phyloP scores from a whole-genome alignment of 2,797 vertebrate genomes.

The Moxostoma hubbsi region DNA sequence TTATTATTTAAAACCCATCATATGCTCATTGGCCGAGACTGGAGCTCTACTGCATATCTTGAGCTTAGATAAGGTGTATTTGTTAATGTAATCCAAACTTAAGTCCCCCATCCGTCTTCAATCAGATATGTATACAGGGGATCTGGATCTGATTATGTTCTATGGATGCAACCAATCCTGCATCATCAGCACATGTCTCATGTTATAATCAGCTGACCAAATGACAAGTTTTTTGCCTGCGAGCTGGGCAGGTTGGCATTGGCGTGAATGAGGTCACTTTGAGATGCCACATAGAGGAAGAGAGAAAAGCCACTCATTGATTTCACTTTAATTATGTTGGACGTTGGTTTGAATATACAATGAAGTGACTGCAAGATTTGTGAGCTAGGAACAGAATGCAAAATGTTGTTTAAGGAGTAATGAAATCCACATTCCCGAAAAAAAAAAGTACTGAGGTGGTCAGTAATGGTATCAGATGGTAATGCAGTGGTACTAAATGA shows the following conservation, averaged over 20 bases:
- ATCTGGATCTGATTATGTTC: constrained; percentile 51
- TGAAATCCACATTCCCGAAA: no score
- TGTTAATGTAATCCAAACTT: not conserved
- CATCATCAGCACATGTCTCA: constrained; percentile 36
- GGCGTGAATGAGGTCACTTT: constrained; percentile 48
- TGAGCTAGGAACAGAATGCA: constrained; percentile 29
- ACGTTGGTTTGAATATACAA: constrained; percentile 19
- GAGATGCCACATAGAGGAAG: constrained; percentile 19
- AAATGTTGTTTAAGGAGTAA: not conserved
- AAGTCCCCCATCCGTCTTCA: not conserved
- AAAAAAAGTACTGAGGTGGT: no score
- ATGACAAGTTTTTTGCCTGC: not conserved
- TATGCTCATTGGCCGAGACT: constrained; percentile 26
- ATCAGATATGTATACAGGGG: not conserved
- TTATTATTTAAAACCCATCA: constrained; percentile 42
- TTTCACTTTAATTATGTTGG: constrained; percentile 56
- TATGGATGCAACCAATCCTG: constrained; percentile 41
- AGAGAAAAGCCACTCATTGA: constrained; percentile 55
- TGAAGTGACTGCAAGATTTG: constrained; percentile 11
- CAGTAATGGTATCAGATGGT: no score
- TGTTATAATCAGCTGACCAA: constrained; percentile 44
- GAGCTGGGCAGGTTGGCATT: constrained; percentile 2
- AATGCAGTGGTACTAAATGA: not conserved
- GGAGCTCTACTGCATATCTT: not conserved
- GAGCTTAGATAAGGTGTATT: constrained; percentile 2